Evolutionary conservation across 2,888 invertebrate species (phyloP), one percentile per base, ranked within the genome.

Genomic region (Pheosia gnoma): DNA sequence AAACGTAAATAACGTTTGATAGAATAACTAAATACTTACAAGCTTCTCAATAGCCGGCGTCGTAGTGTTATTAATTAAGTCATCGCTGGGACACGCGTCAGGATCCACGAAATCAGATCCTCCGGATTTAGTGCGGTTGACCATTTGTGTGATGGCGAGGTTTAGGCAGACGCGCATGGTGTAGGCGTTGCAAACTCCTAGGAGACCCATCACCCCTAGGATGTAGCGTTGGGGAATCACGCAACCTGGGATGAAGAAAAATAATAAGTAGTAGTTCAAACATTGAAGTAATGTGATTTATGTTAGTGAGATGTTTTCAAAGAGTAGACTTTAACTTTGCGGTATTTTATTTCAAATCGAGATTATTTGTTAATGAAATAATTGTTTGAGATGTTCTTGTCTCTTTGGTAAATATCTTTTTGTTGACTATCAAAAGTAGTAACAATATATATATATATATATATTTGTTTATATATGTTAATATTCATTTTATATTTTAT

Each of bases 141-240:
- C 95, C 95, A 96, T 95, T 76, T 96, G 95, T 0, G 96, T 96
- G 65, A 96, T 96, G n/a, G 96, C 95, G 63, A 96, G 94, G 65
- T 96, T 96, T 11, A 96, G 91, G 65, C 95, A 96, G 1, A 96
- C 95, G 52, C 96, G 92, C 96, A 96, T 96, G 41, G 96, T 96
- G 79, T 96, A 96, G 5, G 96, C 96, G 75, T 96, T 96, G 76
- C 96, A 94, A 3, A 96, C 94, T 4, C 95, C 96, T 8, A 96
- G 83, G 65, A 96, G 95, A 41, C 96, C 96, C 96, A 96, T 96
- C 9, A 96, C 94, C 58, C 96, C 95, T 59, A 96, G 86, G 60
- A 96, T 93, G 79, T 96, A 96, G 5, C 96, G 94, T 78, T 96
- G 96, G 0, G 95, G 95, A 45, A 96, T 94, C 36, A 94, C 55